Percentiles rank a stretch among this genome's conserved stretches.
phyloP scores from a whole-genome alignment of 2,888 invertebrate genomes.

The Xestia xanthographa region DNA sequence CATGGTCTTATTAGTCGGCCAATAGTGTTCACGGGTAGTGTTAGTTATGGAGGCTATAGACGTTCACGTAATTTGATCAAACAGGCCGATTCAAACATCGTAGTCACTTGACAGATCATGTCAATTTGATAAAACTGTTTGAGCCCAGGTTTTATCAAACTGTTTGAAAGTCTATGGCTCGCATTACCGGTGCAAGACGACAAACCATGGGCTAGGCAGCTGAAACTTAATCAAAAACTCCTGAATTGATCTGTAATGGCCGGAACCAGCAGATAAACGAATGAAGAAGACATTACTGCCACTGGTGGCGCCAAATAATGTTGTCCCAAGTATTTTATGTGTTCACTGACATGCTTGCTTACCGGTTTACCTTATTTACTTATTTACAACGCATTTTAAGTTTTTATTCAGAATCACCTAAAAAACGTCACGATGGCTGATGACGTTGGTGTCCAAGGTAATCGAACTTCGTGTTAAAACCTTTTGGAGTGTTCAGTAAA shows the following conservation, averaged over 20 bases:
- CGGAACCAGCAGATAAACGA: constrained; percentile 5
- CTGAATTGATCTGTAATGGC: background rate
- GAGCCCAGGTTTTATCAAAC: too few relatives aligned
- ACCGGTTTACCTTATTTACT: constrained; percentile 42
- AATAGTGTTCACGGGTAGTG: too few relatives aligned
- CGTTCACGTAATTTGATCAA: background rate
- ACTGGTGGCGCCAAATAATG: constrained; percentile 43
- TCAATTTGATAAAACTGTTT: too few relatives aligned
- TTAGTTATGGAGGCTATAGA: too few relatives aligned
- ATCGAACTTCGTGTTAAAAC: constrained; percentile 34
- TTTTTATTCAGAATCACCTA: constrained; percentile 27
- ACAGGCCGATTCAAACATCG: too few relatives aligned
- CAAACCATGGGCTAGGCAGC: background rate
- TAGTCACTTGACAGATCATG: too few relatives aligned
- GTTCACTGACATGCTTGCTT: constrained; percentile 17
- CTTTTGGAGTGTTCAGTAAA: constrained; percentile 45
- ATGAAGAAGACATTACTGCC: constrained; percentile 4
- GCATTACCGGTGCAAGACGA: background rate
- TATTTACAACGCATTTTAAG: constrained; percentile 35
- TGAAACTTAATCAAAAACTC: background rate
- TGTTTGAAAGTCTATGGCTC: too few relatives aligned
- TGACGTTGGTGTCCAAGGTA: constrained; percentile 42
- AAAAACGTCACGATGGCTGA: constrained; percentile 34
- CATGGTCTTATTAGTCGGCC: background rate
- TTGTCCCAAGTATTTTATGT: constrained; percentile 33